A percentile compares a stretch with the other conserved stretches of the same genome.
phyloP scores from a whole-genome alignment of 2,113 vertebrate genomes.

The Balaeniceps rex region DNA sequence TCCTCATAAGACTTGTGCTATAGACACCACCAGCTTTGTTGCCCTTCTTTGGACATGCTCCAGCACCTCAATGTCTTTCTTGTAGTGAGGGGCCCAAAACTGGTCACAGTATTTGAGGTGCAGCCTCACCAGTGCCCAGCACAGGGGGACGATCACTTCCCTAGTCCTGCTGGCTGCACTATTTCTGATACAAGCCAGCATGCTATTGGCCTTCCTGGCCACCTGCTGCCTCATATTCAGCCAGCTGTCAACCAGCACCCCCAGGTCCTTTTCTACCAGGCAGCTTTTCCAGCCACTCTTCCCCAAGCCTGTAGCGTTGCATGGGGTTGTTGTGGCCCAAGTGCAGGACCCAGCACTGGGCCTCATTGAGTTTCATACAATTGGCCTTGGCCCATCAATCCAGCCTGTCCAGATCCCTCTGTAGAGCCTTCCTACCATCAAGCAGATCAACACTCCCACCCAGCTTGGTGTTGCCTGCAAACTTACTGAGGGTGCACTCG shows the following conservation, averaged over 20 bases:
- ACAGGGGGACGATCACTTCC: neutral
- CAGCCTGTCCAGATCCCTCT: neutral
- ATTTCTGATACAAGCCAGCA: neutral
- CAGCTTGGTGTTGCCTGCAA: neutral
- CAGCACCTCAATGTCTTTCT: neutral
- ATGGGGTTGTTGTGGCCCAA: neutral
- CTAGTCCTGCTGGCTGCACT: neutral
- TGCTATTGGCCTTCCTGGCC: neutral
- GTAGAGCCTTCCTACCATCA: neutral
- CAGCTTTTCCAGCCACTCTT: neutral
- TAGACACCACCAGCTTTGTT: neutral
- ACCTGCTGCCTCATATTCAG: neutral
- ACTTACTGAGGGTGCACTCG: too few species aligned
- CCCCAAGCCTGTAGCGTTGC: neutral
- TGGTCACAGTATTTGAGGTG: too few species aligned
- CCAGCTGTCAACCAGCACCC: neutral
- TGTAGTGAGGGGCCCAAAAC: neutral
- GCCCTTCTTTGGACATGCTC: neutral
- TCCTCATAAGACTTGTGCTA: too few species aligned
- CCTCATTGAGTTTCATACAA: too few species aligned
- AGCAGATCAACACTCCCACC: neutral
- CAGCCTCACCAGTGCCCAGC: too few species aligned
- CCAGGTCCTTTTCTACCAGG: neutral
- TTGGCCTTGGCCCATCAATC: rapidly evolving
- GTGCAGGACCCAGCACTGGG: neutral